A percentile compares a stretch with the other conserved stretches of the same genome.
Evolutionary conservation across 2,113 vertebrate genomes (phyloP).

Genomic region (Tinamus guttatus): DNA sequence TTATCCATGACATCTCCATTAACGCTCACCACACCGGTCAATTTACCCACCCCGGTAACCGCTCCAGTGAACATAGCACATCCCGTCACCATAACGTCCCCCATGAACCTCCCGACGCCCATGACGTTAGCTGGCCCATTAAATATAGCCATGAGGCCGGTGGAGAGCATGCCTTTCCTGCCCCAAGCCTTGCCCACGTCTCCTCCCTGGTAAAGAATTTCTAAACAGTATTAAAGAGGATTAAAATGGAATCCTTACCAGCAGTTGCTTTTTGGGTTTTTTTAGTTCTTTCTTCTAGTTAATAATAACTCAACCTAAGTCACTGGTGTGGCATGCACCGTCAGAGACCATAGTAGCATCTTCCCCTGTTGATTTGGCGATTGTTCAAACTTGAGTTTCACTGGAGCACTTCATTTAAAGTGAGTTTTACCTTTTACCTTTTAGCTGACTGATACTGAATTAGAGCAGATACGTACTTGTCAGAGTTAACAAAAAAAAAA

Average conservation of each 20-base stretch:
- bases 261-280: constrained; percentile 78
- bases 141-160: constrained; percentile 97
- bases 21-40: constrained; percentile 92
- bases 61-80: constrained; percentile 95
- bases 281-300: constrained; percentile 56
- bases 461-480: constrained; percentile 74
- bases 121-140: constrained; percentile 95
- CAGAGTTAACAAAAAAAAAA: constrained; percentile 60
- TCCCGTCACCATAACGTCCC: constrained; percentile 93
- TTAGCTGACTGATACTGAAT: constrained; percentile 75
- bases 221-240: constrained; percentile 79
- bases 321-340: constrained; percentile 73
- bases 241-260: constrained; percentile 83
- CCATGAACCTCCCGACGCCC: constrained; percentile 88
- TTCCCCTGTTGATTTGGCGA: constrained; percentile 77
- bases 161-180: constrained; percentile 98
- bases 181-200: constrained; percentile 96
- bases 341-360: constrained; percentile 73
- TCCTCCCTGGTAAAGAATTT: constrained; percentile 91
- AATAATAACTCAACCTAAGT: constrained; percentile 71
- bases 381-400: constrained; percentile 78
- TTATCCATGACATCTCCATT: constrained; percentile 89
- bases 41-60: constrained; percentile 88
- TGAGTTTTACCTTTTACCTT: constrained; percentile 76
- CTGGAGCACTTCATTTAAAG: constrained; percentile 78